A percentile compares a stretch with the other conserved stretches of the same genome.
phyloP scores from a whole-genome alignment of 2,113 vertebrate species.

The Harpagus bidentatus region DNA sequence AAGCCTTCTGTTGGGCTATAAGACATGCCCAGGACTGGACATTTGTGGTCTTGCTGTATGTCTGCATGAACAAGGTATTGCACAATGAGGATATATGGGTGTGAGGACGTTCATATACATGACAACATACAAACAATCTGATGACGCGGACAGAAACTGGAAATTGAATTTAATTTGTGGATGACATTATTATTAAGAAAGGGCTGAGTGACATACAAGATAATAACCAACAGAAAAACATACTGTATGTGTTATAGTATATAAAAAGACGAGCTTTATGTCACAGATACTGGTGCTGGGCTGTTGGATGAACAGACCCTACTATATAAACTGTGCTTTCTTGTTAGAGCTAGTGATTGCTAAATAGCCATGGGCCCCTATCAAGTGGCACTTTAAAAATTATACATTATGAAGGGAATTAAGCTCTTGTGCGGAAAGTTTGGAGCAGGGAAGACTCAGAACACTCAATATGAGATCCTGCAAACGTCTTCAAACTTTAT shows the following conservation, averaged over 20 bases:
- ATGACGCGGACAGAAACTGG: not conserved
- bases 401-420: not conserved
- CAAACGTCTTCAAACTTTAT: too few species aligned
- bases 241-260: not conserved
- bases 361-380: not conserved
- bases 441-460: too few species aligned
- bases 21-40: fast-evolving
- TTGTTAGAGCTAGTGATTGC: not conserved
- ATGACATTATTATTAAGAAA: not conserved
- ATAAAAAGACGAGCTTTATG: not conserved
- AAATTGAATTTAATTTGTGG: not conserved
- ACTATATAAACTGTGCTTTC: not conserved
- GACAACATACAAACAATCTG: too few species aligned
- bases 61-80: not conserved
- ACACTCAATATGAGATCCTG: too few species aligned
- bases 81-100: not conserved
- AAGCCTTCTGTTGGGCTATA: not conserved
- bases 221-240: not conserved
- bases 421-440: too few species aligned
- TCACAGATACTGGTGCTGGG: not conserved
- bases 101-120: not conserved
- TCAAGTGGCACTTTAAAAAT: not conserved
- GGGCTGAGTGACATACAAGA: too few species aligned
- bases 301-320: not conserved
- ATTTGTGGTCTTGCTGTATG: not conserved